Base-by-base conservation (phyloP, 2,797 vertebrate species). In the Poeciliopsis infans region DNA sequence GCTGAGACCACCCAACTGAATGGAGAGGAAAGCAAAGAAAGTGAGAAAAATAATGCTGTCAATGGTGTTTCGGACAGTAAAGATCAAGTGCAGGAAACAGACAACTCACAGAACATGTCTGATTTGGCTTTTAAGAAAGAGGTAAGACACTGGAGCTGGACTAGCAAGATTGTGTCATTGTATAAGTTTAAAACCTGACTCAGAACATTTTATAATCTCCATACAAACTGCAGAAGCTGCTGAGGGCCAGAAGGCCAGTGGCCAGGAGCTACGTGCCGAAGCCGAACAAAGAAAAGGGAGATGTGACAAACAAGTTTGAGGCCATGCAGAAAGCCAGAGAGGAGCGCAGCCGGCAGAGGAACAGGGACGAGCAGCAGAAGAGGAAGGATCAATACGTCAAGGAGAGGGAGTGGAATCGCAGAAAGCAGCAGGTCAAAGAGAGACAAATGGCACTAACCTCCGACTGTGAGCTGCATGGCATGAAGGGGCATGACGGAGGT, bases 301-400 rank as follows among this genome's bases (percentile, higher is more conserved):
- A 97, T 66, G 96, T 99, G 93, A 96, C 97, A 86, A 96, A 95
- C 94, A 99, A 99, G 93, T 99, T 97, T 91, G 98, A 98, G 96
- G 95, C 96, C 93, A 99, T 99, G 98, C 97, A 98, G 94, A 98
- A 96, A 94, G 97, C 97, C 91, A 96, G 98, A 91, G 98, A 99
- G 95, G 98, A 99, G 91, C 97, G 97, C 88, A 98, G 97, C 94
- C 95, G 97, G 89, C 95, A 96, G 94, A 96, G 97, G 92, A 97
- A 96, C 94, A 95, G 91, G 82, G 97, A 98, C 0, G 98, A 99
- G 95, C 97, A 97, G 88, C 96, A 97, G 95, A 98, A 97, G 95
- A 97, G 98, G 95, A 99, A 97, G 94, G 98, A 99, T 72, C 98
- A 99, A 86, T 98, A 95, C 93, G 76, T 97, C 96, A 99, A 98